A percentile compares a stretch with the other conserved stretches of the same genome.
Evolutionary conservation across 2,797 vertebrate genomes (phyloP).

Genomic region (Oreochromis mossambicus): DNA sequence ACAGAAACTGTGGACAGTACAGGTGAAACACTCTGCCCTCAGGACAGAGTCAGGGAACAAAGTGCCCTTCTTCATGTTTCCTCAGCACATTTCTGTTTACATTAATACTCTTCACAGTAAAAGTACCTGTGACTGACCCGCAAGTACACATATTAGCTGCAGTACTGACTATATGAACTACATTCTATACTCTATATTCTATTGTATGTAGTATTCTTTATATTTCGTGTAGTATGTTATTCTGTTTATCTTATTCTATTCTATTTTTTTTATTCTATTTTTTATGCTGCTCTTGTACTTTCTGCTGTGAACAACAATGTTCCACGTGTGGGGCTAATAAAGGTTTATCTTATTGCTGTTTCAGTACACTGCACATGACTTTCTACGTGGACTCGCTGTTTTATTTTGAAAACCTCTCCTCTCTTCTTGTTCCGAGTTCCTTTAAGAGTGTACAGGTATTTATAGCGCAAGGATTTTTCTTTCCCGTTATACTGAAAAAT

Average conservation of each 20-base stretch:
- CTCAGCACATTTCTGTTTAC: neutral
- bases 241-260: neutral
- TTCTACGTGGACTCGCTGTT: neutral
- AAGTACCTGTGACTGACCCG: neutral
- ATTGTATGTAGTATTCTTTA: neutral
- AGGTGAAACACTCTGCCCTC: neutral
- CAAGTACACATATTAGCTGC: neutral
- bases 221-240: neutral
- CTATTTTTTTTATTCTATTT: neutral
- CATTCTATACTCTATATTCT: neutral
- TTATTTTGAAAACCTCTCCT: neutral
- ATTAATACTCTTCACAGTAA: neutral
- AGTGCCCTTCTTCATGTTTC: neutral
- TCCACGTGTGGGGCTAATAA: neutral
- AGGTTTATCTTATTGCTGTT: neutral
- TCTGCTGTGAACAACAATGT: neutral
- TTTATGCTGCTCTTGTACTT: neutral
- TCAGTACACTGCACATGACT: neutral
- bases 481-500: accelerated
- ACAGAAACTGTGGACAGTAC: neutral
- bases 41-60: neutral
- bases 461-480: neutral
- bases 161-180: neutral
- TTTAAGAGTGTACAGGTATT: neutral
- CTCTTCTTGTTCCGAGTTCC: neutral